Conservation (phyloP, 2,888 invertebrate genomes). For the Cosmia trapezina region DNA sequence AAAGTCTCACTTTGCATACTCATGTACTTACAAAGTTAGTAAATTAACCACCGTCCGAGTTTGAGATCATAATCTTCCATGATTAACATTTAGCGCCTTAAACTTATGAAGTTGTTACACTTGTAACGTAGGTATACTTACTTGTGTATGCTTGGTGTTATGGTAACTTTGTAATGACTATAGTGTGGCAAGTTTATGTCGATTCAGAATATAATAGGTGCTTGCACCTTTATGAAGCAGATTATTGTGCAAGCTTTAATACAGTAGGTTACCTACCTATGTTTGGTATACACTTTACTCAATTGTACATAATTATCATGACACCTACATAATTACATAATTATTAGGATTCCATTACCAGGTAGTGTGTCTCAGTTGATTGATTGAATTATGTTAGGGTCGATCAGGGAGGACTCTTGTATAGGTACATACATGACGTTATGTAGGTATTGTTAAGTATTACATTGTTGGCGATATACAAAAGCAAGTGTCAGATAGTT, state of each 20-base stretch:
- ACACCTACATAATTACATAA: not conserved
- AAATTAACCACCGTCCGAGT: slow-evolving; percentile 55
- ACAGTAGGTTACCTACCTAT: not conserved
- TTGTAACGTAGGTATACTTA: slow-evolving; percentile 12
- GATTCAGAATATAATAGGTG: slow-evolving; percentile 15
- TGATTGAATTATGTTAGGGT: slow-evolving; percentile 21
- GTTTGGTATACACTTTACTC: slow-evolving; percentile 4
- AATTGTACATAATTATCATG: slow-evolving; percentile 1
- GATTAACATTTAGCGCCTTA: slow-evolving; percentile 57
- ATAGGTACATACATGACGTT: not conserved
- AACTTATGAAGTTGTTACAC: slow-evolving; percentile 39
- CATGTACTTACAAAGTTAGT: slow-evolving; percentile 54
- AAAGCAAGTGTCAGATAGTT: too few relatives aligned
- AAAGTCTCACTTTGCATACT: slow-evolving; percentile 57
- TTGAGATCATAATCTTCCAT: slow-evolving; percentile 56
- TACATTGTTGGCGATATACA: too few relatives aligned
- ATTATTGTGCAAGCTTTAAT: not conserved
- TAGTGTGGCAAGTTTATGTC: slow-evolving; percentile 24
- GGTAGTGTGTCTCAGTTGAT: slow-evolving; percentile 16
- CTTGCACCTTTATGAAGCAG: slow-evolving; percentile 10
- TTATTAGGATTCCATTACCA: slow-evolving; percentile 14
- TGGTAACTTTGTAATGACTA: slow-evolving; percentile 35
- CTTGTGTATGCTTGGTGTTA: slow-evolving; percentile 41
- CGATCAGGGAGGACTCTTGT: slow-evolving; percentile 1
- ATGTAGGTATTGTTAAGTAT: too few relatives aligned